A percentile compares a stretch with the other conserved stretches of the same genome.
Conservation (phyloP, 1,140 invertebrate genomes). For the Acromyrmex echinatior region DNA sequence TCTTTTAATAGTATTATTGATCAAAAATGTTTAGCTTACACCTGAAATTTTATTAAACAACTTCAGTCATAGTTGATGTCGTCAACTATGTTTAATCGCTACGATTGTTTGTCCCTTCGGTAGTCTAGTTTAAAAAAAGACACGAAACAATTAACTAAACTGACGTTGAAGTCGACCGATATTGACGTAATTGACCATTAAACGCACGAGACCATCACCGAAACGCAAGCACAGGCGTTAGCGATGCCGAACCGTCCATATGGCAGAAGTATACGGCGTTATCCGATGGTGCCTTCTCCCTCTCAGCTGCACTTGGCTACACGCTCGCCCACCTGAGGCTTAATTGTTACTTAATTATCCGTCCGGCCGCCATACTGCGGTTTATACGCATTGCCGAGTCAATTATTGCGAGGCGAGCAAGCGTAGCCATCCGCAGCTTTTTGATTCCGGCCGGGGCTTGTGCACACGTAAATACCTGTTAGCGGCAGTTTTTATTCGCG, state of each 20-base stretch:
- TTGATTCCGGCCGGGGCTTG: constrained; percentile 48
- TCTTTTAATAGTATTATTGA: not conserved
- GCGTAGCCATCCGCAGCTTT: constrained; percentile 77
- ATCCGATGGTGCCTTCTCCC: constrained; percentile 54
- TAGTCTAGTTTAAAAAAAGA: not conserved
- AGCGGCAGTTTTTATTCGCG: constrained; percentile 42
- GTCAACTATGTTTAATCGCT: not conserved
- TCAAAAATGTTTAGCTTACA: not conserved
- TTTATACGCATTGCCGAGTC: constrained; percentile 84
- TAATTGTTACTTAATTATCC: constrained; percentile 86
- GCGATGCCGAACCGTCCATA: constrained; percentile 31
- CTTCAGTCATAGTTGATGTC: not conserved
- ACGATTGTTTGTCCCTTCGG: too few species aligned
- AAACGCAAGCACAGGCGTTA: constrained; percentile 9
- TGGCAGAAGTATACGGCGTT: constrained; percentile 6
- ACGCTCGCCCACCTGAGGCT: constrained; percentile 79
- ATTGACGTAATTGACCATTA: constrained; percentile 22
- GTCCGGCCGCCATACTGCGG: constrained; percentile 80
- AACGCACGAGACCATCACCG: constrained; percentile 3
- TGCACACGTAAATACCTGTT: constrained; percentile 61
- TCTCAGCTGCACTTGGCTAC: constrained; percentile 40
- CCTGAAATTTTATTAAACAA: not conserved
- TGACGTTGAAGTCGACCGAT: not conserved
- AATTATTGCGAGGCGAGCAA: constrained; percentile 81
- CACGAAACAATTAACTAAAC: constrained; percentile 1